A percentile compares a stretch with the other conserved stretches of the same genome.
Evolutionary conservation across 2,797 vertebrate genomes (phyloP).

Genomic region (Margarornis squamiger): DNA sequence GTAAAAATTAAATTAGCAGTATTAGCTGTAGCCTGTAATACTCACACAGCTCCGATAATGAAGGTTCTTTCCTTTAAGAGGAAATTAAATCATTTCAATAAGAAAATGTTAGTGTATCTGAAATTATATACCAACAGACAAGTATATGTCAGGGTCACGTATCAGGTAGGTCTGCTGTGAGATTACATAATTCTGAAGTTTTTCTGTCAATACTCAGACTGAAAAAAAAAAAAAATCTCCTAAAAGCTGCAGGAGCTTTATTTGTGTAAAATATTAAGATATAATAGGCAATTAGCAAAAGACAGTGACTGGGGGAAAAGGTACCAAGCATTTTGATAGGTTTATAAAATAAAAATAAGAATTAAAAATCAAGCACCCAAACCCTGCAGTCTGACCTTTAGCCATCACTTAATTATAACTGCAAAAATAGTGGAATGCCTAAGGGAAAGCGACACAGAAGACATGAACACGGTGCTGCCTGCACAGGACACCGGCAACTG

Average conservation of each 20-base stretch:
- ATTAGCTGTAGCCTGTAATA: neutral
- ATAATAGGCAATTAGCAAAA: neutral
- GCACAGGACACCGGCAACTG: rapidly evolving
- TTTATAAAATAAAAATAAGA: neutral
- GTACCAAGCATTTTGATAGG: neutral
- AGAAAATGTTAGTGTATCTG: neutral
- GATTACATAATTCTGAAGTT: neutral
- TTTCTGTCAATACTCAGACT: neutral
- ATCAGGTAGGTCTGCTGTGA: neutral
- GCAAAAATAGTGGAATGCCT: neutral
- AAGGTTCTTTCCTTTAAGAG: neutral
- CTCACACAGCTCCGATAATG: neutral
- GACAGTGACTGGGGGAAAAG: neutral
- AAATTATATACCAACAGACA: neutral
- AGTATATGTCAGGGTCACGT: neutral
- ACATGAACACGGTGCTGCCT: rapidly evolving
- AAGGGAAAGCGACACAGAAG: neutral
- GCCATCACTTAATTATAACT: neutral
- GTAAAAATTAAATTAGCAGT: neutral
- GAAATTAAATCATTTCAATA: neutral
- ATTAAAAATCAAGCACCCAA: neutral
- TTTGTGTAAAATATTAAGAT: neutral
- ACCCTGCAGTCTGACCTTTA: neutral
- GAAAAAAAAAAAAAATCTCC: neutral
- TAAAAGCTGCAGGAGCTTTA: neutral